phyloP scores from a whole-genome alignment of 2,113 vertebrate genomes.

The Dascyllus trimaculatus region DNA sequence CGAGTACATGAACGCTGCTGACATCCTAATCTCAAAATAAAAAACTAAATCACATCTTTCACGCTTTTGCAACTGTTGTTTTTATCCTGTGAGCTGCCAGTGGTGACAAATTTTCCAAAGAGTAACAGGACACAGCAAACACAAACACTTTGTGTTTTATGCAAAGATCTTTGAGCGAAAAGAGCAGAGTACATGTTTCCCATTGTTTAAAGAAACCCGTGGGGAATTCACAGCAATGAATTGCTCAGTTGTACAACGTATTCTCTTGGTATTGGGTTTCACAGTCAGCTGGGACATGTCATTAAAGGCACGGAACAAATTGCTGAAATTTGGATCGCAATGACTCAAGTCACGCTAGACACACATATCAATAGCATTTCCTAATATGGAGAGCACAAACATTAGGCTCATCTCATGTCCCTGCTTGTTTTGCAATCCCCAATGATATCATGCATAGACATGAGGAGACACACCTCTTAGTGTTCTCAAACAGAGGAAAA shows the following conservation, averaged over 20 bases:
- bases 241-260: constrained; percentile 21
- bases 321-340: constrained; percentile 22
- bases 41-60: constrained; percentile 2
- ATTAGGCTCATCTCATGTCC: constrained; percentile 57
- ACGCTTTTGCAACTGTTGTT: constrained; percentile 18
- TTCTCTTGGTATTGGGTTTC: constrained; percentile 39
- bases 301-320: not conserved
- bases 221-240: constrained; percentile 14
- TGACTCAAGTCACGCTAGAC: not conserved
- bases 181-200: constrained; percentile 2
- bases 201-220: constrained; percentile 7
- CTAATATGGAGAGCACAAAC: constrained; percentile 71
- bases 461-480: constrained; percentile 75
- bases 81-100: constrained; percentile 4
- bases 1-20: not conserved
- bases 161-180: not conserved
- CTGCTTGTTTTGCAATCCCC: constrained; percentile 71
- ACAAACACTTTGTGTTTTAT: constrained; percentile 1
- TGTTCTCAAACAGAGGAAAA: constrained; percentile 50
- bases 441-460: constrained; percentile 74
- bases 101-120: not conserved
- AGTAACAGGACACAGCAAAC: constrained; percentile 10
- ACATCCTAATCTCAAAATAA: constrained; percentile 12
- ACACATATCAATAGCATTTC: constrained; percentile 32
- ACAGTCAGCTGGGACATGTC: constrained; percentile 10